Evolutionary conservation across 53 echinoderm and acorn worm genomes (phyloP).

Genomic region (Patiria pectinifera): DNA sequence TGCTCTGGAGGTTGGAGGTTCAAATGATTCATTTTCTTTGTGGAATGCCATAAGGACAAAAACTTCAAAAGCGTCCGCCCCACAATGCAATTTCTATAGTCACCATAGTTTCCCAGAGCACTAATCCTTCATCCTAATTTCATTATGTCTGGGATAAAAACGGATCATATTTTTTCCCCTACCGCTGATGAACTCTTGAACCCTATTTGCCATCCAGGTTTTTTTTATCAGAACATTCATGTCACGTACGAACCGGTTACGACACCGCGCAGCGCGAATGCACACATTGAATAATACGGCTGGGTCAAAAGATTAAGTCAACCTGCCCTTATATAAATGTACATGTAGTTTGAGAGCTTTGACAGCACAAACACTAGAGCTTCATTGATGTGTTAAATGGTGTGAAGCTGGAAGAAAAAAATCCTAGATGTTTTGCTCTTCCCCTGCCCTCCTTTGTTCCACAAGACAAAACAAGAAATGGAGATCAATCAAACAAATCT

Average conservation of each 20-base stretch:
- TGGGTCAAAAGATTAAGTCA: conserved; percentile 6
- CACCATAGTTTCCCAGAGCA: neutral
- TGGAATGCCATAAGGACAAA: too few relatives aligned
- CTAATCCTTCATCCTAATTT: neutral
- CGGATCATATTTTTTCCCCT: neutral
- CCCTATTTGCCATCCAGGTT: neutral
- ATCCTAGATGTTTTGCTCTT: too few relatives aligned
- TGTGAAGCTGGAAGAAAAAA: too few relatives aligned
- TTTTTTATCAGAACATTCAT: neutral
- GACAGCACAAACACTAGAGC: too few relatives aligned
- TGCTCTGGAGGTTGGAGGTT: neutral
- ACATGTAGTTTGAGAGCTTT: too few relatives aligned
- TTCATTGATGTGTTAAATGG: too few relatives aligned
- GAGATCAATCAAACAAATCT: too few relatives aligned
- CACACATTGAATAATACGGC: neutral
- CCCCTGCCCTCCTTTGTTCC: too few relatives aligned
- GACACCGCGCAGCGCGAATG: neutral
- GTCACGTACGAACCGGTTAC: neutral
- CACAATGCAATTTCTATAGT: neutral
- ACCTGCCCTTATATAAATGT: neutral
- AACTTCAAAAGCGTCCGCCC: neutral
- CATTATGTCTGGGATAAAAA: neutral
- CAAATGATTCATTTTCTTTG: neutral
- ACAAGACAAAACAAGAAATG: too few relatives aligned
- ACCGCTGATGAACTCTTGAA: neutral